These are phyloP conservation scores for Pteropus alecto DNA, from an alignment of 2,113 vertebrate species.

Conservation along the genomic window DNA sequence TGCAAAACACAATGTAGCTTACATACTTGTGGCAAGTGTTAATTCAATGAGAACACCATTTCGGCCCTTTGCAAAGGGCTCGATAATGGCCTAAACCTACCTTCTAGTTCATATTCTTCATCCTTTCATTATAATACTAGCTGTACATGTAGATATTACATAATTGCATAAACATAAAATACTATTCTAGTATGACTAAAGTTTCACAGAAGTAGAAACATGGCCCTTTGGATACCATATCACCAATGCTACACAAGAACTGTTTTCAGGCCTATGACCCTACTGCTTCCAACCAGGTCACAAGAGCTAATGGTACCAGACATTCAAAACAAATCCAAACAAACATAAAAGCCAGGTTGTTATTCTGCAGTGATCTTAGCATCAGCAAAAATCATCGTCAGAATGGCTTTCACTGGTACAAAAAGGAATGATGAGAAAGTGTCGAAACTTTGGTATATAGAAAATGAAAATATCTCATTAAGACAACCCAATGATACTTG, in stretches of 20 bases:
- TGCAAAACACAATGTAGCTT: slow-evolving; percentile 80
- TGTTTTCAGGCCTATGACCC: slow-evolving; percentile 61
- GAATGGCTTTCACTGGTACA: slow-evolving; percentile 52
- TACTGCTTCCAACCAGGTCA: slow-evolving; percentile 68
- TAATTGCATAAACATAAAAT: slow-evolving; percentile 79
- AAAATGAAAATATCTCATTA: slow-evolving; percentile 46
- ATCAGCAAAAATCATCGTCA: background rate
- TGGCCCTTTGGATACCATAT: slow-evolving; percentile 71
- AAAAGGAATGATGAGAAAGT: slow-evolving; percentile 58
- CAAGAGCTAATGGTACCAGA: slow-evolving; percentile 69
- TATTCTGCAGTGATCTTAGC: background rate
- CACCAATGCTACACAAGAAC: slow-evolving; percentile 72
- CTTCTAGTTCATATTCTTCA: slow-evolving; percentile 75
- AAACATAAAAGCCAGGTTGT: background rate
- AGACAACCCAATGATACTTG: slow-evolving; percentile 51
- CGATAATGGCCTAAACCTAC: slow-evolving; percentile 76
- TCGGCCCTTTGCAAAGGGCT: slow-evolving; percentile 68
- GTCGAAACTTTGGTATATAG: slow-evolving; percentile 72
- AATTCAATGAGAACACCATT: slow-evolving; percentile 70
- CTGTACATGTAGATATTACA: slow-evolving; percentile 80
- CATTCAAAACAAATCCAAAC: slow-evolving; percentile 35
- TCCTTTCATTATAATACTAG: slow-evolving; percentile 69
- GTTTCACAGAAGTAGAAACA: slow-evolving; percentile 79
- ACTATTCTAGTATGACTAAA: slow-evolving; percentile 67
- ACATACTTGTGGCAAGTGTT: slow-evolving; percentile 67